Conservation (phyloP, 2,797 vertebrate genomes). For the Synaphobranchus kaupii region DNA sequence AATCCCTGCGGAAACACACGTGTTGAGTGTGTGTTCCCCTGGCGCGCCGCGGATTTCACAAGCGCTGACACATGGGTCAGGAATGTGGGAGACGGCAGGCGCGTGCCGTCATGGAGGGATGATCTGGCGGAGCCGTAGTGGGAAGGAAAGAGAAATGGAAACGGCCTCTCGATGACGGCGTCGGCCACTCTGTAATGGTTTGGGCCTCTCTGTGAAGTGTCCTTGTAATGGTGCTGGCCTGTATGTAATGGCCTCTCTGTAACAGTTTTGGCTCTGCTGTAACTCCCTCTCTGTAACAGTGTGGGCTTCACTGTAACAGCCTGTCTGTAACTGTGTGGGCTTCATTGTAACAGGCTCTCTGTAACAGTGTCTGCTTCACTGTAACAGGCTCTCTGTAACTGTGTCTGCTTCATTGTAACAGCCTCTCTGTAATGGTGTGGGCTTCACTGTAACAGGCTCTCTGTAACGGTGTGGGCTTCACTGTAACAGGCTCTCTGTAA, state of each 20-base stretch:
- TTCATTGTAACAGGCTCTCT: not conserved
- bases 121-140: not conserved
- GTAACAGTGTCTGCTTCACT: not conserved
- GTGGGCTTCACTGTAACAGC: not conserved
- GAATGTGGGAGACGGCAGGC: slow-evolving; percentile 39
- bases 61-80: slow-evolving; percentile 41
- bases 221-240: not conserved
- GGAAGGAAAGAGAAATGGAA: not conserved
- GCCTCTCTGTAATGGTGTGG: not conserved
- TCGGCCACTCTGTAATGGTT: not conserved
- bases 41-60: slow-evolving; percentile 37
- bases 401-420: no score
- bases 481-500: not conserved
- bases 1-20: slow-evolving; percentile 45
- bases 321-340: not conserved
- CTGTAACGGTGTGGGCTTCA: not conserved
- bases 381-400: not conserved
- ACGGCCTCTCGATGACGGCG: not conserved
- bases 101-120: slow-evolving; percentile 8
- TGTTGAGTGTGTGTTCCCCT: slow-evolving; percentile 43
- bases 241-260: not conserved
- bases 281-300: not conserved
- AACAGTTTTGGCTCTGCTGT: not conserved
- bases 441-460: not conserved
- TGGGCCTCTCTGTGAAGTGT: not conserved